A percentile compares a stretch with the other conserved stretches of the same genome.
phyloP scores from a whole-genome alignment of 1,140 invertebrate species.

The Drepana arcuata region DNA sequence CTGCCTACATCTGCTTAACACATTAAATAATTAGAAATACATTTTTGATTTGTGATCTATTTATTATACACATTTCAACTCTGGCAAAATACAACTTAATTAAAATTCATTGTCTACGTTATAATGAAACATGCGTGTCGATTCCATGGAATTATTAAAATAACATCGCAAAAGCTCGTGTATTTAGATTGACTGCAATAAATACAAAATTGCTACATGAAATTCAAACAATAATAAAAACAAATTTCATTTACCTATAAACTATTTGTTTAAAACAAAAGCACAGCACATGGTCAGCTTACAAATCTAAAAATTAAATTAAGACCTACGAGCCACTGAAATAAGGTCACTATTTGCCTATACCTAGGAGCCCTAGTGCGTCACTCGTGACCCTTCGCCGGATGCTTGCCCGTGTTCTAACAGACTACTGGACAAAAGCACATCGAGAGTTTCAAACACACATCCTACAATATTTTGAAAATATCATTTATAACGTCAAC shows the following conservation, averaged over 20 bases:
- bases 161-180: conserved; percentile 44
- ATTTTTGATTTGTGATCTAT: conserved; percentile 56
- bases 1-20: conserved; percentile 43
- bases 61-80: conserved; percentile 43
- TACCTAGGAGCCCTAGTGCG: conserved; percentile 54
- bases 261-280: conserved; percentile 65
- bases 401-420: conserved; percentile 35
- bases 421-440: conserved; percentile 65
- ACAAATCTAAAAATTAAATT: conserved; percentile 63
- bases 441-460: conserved; percentile 67
- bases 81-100: conserved; percentile 48
- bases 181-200: conserved; percentile 57
- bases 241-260: conserved; percentile 62
- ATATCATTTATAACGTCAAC: conserved; percentile 41
- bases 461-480: conserved; percentile 57
- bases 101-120: conserved; percentile 24
- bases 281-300: conserved; percentile 71
- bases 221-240: conserved; percentile 49
- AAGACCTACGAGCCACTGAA: conserved; percentile 46
- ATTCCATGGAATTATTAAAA: conserved; percentile 31
- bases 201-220: conserved; percentile 41
- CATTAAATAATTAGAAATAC: conserved; percentile 38
- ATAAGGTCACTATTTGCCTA: conserved; percentile 57
- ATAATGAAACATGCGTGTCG: conserved; percentile 35
- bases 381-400: conserved; percentile 16